Conservation (phyloP, 2,888 invertebrate genomes). For the Caenorhabditis japonica region DNA sequence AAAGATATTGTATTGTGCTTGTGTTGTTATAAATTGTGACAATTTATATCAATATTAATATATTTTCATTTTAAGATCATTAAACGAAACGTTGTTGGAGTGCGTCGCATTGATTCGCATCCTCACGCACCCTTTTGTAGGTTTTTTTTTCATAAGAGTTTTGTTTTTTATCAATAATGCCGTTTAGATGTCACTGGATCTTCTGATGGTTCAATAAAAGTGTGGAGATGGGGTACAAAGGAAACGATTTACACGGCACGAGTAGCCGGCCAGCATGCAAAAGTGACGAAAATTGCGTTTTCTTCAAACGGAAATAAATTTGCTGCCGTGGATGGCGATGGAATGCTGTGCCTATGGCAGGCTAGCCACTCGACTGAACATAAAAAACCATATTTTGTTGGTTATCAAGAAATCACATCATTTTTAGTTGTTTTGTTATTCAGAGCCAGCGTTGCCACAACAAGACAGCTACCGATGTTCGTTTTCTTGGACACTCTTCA, state of each 20-base stretch:
- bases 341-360: constrained; percentile 95
- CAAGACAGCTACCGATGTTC: constrained; percentile 96
- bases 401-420: constrained; percentile 24
- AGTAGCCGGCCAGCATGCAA: constrained; percentile 89
- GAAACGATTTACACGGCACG: constrained; percentile 91
- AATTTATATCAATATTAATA: neutral
- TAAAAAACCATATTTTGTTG: constrained; percentile 76
- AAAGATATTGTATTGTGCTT: constrained; percentile 9
- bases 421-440: neutral
- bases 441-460: constrained; percentile 92
- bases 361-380: constrained; percentile 79
- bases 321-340: constrained; percentile 97
- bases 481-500: constrained; percentile 93
- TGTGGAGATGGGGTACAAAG: constrained; percentile 97
- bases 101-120: constrained; percentile 94
- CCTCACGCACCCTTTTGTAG: constrained; percentile 94
- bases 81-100: constrained; percentile 93
- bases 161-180: neutral
- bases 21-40: constrained; percentile 9
- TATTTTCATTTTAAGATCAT: constrained; percentile 84
- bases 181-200: constrained; percentile 87
- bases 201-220: constrained; percentile 93
- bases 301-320: constrained; percentile 81
- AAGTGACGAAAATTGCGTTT: constrained; percentile 76
- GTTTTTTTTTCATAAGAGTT: constrained; percentile 78